Evolutionary conservation across 2,113 vertebrate genomes (phyloP).

Genomic region (Brachionichthys hirsutus): DNA sequence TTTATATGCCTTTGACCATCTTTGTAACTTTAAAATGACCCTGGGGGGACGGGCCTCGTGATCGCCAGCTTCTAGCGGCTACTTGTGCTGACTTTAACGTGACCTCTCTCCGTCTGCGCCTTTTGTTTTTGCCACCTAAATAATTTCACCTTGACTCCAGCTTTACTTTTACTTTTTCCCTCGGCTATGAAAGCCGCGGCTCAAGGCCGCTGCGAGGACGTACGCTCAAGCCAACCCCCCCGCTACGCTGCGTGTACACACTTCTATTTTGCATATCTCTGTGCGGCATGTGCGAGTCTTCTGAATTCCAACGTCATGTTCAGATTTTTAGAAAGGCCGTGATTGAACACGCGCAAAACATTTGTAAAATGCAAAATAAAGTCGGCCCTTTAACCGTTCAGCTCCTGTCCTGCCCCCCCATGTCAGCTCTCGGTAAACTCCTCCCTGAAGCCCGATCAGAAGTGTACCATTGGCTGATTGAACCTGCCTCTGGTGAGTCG

Average conservation of each 20-base stretch:
- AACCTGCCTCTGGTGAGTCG: slow-evolving; percentile 60
- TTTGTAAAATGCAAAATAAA: slow-evolving; percentile 10
- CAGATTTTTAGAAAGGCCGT: neutral
- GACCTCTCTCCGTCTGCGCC: neutral
- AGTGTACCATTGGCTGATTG: slow-evolving; percentile 71
- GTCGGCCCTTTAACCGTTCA: neutral
- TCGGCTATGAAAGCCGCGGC: slow-evolving; percentile 60
- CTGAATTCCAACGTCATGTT: neutral
- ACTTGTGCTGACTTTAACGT: neutral
- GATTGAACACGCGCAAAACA: slow-evolving; percentile 6
- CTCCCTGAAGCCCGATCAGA: slow-evolving; percentile 54
- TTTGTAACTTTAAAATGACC: neutral
- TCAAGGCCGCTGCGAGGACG: slow-evolving; percentile 56
- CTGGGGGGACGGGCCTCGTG: neutral
- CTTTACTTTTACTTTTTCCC: slow-evolving; percentile 80
- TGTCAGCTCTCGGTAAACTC: slow-evolving; percentile 46
- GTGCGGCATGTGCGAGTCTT: slow-evolving; percentile 20
- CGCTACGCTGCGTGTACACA: neutral
- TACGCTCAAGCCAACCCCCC: slow-evolving; percentile 28
- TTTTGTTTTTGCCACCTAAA: slow-evolving; percentile 46
- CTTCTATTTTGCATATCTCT: slow-evolving; percentile 13
- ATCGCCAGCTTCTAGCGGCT: no score
- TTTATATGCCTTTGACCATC: slow-evolving; percentile 4
- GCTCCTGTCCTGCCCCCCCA: slow-evolving; percentile 35
- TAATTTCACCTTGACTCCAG: slow-evolving; percentile 68